These are phyloP conservation scores for Tenodera sinensis DNA, from an alignment of 2,888 invertebrate genomes.

Conservation along the genomic window DNA sequence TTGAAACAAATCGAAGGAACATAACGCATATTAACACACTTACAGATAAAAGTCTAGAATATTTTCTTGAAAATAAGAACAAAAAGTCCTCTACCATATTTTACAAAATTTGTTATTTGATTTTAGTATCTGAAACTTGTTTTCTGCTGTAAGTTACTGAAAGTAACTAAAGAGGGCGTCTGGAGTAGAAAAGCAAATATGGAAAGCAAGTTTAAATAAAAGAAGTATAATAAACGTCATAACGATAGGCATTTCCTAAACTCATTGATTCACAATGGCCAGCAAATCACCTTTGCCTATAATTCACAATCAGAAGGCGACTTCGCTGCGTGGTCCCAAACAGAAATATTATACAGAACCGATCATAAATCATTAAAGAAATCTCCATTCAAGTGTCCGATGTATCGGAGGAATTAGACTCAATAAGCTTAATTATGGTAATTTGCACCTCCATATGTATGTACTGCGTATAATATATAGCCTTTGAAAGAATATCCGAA, in stretches of 20 bases:
- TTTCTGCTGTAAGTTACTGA: background rate
- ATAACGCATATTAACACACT: too few species aligned
- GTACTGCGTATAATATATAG: background rate
- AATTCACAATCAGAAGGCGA: conserved; percentile 4
- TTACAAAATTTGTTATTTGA: too few species aligned
- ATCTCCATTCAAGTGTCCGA: background rate
- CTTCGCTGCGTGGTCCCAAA: background rate
- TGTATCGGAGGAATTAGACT: background rate
- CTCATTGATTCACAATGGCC: conserved; percentile 12
- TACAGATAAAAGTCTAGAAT: too few species aligned
- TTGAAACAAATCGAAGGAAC: too few species aligned
- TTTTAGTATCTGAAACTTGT: too few species aligned
- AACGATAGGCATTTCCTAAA: background rate
- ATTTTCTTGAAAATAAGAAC: too few species aligned
- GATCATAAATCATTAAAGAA: conserved; percentile 2
- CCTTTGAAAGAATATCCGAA: background rate
- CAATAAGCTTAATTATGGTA: conserved; percentile 8
- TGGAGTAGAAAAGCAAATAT: background rate
- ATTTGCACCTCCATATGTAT: background rate
- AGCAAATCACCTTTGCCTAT: conserved; percentile 1
- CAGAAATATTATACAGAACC: background rate
- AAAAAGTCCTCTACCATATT: too few species aligned
- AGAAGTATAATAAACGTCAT: background rate
- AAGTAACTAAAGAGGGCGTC: background rate
- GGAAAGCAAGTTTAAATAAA: background rate